Evolutionary conservation across 2,797 vertebrate genomes (phyloP).

Genomic region (Hyperoplus immaculatus): DNA sequence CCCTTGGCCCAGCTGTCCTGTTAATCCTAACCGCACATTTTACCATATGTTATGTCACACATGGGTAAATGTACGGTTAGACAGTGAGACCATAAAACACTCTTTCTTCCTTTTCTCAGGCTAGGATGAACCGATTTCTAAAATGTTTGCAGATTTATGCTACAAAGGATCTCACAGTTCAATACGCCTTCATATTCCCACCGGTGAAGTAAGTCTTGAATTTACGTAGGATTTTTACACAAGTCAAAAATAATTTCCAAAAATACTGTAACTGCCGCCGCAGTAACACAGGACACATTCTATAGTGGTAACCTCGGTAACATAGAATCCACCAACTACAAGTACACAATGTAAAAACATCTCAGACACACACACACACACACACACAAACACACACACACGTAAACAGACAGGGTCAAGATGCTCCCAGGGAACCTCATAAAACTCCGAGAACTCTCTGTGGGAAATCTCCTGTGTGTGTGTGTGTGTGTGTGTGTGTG

Average conservation of each 20-base stretch:
- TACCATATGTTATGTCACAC: too few species aligned
- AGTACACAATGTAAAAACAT: background rate
- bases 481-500: background rate
- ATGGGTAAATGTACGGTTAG: too few species aligned
- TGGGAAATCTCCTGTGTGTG: background rate
- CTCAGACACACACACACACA: background rate
- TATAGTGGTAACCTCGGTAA: slow-evolving; percentile 16
- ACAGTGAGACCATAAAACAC: too few species aligned
- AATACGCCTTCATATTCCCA: too few species aligned
- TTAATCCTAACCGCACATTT: too few species aligned
- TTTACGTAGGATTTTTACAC: too few species aligned
- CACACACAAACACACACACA: slow-evolving; percentile 11
- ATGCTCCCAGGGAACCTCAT: slow-evolving; percentile 5
- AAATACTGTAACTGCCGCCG: background rate
- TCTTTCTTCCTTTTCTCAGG: too few species aligned
- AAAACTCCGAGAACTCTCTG: background rate
- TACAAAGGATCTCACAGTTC: too few species aligned
- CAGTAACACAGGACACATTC: background rate
- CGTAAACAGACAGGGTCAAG: background rate
- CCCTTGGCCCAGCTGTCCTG: too few species aligned
- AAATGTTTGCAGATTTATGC: too few species aligned
- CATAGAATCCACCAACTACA: slow-evolving; percentile 10
- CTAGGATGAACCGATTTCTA: too few species aligned
- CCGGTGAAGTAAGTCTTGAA: too few species aligned
- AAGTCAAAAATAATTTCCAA: background rate